Base-by-base conservation (phyloP, 2,888 invertebrate species). In the Pyrochroa serraticornis region DNA sequence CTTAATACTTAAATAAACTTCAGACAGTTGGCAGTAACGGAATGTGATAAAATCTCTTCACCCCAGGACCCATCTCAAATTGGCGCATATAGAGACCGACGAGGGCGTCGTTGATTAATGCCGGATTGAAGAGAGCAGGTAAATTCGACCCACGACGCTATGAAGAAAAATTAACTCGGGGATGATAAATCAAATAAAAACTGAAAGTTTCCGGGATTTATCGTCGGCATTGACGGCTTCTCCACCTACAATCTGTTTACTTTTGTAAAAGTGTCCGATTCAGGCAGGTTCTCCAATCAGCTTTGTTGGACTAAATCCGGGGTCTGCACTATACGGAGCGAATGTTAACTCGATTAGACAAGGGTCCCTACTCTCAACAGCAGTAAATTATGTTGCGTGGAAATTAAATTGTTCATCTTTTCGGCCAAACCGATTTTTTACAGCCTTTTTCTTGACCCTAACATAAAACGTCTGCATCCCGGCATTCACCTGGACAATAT, bases 211-310 rank as follows among this genome's bases (percentile, higher is more conserved):
- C 55, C 57, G 44, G 63, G 69, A 73, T 74, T 75, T 74, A 73
- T 74, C 56, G 65, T 60, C 61, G 58, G 64, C 70, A 65, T 66
- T 60, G 73, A 72, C 71, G 68, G 60, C 66, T 69, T 56, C 70
- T 67, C 75, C 74, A 70, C 75, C 75, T 70, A 72, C 73, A 69
- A 73, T 72, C 64, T 73, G 72, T 73, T 75, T 73, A 75, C 70
- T 67, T 67, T 68, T 66, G 62, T 66, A 22, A 39, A 53, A 44
- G 45, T 55, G 61, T 61, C 62, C 62, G 45, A 54, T 13, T 12
- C 22, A 46, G 46, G 41, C 46, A 53, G 41, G 42, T 22, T 33
- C 39, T 39, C 48, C 48, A 37, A 53, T 14, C 51, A 22, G 22
- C 22, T 22, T 22, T 22, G 22, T 22, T 22, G 46, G 46, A 34